Evolutionary conservation across 1,140 invertebrate genomes (phyloP).

Genomic region (Harpegnathos saltator): DNA sequence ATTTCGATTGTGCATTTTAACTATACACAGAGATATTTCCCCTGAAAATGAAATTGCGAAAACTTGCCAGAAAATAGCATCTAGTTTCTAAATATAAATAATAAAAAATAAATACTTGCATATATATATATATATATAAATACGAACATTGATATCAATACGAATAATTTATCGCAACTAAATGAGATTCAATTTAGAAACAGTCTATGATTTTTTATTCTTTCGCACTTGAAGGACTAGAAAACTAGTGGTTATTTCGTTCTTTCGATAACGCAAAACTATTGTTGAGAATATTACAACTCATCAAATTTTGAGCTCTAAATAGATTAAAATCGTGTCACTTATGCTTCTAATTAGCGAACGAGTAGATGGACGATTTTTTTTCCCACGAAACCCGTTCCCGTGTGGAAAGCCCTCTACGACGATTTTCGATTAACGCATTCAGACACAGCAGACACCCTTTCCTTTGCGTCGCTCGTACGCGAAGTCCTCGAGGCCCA

Average conservation of each 20-base stretch:
- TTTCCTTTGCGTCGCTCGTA: conserved; percentile 60
- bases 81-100: too few relatives aligned
- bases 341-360: conserved; percentile 13
- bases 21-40: too few relatives aligned
- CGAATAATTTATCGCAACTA: too few relatives aligned
- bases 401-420: background rate
- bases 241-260: background rate
- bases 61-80: too few relatives aligned
- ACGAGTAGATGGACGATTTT: background rate
- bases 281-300: background rate
- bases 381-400: background rate
- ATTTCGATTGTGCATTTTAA: too few relatives aligned
- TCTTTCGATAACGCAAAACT: background rate
- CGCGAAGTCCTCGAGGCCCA: conserved; percentile 69
- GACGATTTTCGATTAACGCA: conserved; percentile 67
- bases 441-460: conserved; percentile 20
- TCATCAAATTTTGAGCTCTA: background rate
- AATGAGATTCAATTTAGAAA: background rate
- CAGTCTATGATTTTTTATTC: background rate
- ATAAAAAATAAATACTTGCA: background rate
- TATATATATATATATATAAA: too few relatives aligned
- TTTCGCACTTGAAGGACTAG: too few relatives aligned
- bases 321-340: background rate
- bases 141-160: too few relatives aligned
- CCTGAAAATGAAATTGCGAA: too few relatives aligned